A percentile compares a stretch with the other conserved stretches of the same genome.
phyloP scores from a whole-genome alignment of 1,140 invertebrate genomes.

The Chironomus tepperi region DNA sequence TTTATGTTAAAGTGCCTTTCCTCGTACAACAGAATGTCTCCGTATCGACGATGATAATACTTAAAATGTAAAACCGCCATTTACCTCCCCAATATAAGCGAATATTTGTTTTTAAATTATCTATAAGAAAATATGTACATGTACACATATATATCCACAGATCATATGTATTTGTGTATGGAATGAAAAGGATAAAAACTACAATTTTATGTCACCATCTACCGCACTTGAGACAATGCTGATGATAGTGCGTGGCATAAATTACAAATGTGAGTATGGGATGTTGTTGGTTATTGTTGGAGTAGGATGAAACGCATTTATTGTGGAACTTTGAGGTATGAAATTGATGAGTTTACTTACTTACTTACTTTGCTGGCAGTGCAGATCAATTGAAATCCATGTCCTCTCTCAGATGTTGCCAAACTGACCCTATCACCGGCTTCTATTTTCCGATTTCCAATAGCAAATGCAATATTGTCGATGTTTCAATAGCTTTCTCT shows the following conservation, averaged over 20 bases:
- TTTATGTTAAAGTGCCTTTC: neutral
- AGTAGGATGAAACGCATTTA: too few relatives aligned
- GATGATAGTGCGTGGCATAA: slow-evolving; percentile 11
- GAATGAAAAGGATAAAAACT: slow-evolving; percentile 19
- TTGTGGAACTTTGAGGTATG: too few relatives aligned
- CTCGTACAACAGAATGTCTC: neutral
- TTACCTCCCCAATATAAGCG: neutral
- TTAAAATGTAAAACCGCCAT: slow-evolving; percentile 16
- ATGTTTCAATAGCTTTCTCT: too few relatives aligned
- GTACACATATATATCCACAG: neutral
- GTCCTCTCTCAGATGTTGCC: too few relatives aligned
- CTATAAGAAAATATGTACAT: neutral
- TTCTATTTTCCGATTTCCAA: too few relatives aligned
- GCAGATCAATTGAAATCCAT: too few relatives aligned
- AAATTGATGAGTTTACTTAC: too few relatives aligned
- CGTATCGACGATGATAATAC: neutral
- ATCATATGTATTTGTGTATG: neutral
- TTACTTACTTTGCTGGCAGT: too few relatives aligned
- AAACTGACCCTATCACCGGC: too few relatives aligned
- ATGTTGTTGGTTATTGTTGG: too few relatives aligned
- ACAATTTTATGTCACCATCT: slow-evolving; percentile 10
- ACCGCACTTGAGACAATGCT: neutral
- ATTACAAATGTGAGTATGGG: neutral
- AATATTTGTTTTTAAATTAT: slow-evolving; percentile 11
- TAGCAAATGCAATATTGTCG: too few relatives aligned